These are phyloP conservation scores for Pseudotriccus pelzelni DNA, from an alignment of 2,797 vertebrate genomes.

Conservation along the genomic window DNA sequence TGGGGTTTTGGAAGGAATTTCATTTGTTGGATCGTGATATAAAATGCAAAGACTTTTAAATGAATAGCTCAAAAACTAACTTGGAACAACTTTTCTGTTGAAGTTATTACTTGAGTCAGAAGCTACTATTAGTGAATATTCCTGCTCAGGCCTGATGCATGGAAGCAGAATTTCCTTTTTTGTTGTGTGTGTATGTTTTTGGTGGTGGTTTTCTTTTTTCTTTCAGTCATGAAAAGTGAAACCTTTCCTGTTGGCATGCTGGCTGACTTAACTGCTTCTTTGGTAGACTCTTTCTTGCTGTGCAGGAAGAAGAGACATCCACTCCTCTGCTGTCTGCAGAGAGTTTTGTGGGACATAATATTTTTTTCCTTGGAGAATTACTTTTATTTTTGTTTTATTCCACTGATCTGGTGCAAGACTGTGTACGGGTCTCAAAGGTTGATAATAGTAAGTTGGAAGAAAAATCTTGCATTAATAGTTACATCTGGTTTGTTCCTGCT, in stretches of 20 bases:
- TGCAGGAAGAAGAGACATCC: background rate
- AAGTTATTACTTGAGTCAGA: background rate
- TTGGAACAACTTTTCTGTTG: background rate
- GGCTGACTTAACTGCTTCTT: background rate
- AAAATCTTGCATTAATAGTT: background rate
- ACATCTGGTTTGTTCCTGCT: background rate
- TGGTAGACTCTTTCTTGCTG: background rate
- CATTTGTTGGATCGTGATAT: background rate
- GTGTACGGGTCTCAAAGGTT: background rate
- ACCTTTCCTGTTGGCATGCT: background rate
- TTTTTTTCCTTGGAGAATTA: background rate
- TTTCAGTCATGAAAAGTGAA: background rate
- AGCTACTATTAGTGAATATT: background rate
- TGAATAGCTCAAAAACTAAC: background rate
- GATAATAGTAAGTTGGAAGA: background rate
- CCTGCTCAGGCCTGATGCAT: background rate
- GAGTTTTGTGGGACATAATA: background rate
- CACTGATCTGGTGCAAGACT: background rate
- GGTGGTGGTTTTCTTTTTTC: background rate
- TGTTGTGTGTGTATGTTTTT: background rate
- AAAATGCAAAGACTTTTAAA: background rate
- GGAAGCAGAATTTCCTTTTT: slow-evolving; percentile 4
- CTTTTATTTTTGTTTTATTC: background rate
- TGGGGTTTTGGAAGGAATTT: slow-evolving; percentile 21
- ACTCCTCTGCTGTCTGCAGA: background rate